phyloP scores from a whole-genome alignment of 35 echinoderm and acorn worm species.

The Lytechinus pictus region DNA sequence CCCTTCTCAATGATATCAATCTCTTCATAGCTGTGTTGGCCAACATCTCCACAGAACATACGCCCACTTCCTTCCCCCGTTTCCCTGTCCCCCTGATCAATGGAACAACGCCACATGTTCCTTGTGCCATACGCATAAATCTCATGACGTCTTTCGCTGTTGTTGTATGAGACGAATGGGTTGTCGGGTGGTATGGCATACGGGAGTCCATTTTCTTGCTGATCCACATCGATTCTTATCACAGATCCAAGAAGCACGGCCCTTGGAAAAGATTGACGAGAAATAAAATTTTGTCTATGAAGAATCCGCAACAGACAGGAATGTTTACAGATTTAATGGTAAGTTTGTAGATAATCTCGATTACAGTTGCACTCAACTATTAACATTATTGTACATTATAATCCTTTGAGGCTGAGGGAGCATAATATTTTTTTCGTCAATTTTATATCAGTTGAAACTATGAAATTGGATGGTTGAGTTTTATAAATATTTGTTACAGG shows the following conservation, averaged over 20 bases:
- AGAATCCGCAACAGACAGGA: background rate
- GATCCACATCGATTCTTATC: conserved; percentile 84
- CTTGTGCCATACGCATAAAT: conserved; percentile 90
- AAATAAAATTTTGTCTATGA: no score
- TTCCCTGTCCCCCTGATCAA: conserved; percentile 74
- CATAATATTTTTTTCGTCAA: no score
- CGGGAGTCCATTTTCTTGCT: conserved; percentile 44
- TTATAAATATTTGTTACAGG: no score
- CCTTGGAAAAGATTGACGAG: conserved; percentile 30
- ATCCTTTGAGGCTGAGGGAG: no score
- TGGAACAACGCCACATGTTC: conserved; percentile 93
- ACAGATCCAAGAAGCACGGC: conserved; percentile 75
- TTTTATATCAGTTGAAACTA: no score
- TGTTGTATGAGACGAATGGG: conserved; percentile 70
- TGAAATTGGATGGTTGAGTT: no score
- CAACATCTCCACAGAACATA: conserved; percentile 97
- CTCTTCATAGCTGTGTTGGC: conserved; percentile 83
- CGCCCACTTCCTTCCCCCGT: conserved; percentile 82
- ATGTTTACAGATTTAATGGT: background rate
- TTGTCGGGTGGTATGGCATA: conserved; percentile 89
- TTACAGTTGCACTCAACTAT: no score
- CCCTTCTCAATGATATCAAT: conserved; percentile 94
- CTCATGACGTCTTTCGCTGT: conserved; percentile 57
- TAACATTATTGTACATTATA: no score
- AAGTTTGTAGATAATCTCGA: no score